Evolutionary conservation across 1,140 invertebrate species (phyloP).

Genomic region (Muscidifurax raptorellus): DNA sequence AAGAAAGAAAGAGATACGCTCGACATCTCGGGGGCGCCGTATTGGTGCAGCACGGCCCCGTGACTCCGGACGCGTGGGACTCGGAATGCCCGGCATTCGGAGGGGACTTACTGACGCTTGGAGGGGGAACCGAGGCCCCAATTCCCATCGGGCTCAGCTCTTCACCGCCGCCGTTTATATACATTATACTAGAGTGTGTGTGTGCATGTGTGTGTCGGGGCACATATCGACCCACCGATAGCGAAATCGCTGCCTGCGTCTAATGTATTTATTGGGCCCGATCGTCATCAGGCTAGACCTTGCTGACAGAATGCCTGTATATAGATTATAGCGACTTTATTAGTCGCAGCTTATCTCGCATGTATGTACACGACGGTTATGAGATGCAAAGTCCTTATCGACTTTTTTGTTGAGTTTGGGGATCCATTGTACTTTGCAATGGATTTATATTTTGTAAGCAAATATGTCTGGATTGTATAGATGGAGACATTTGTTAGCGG

Average conservation of each 20-base stretch:
- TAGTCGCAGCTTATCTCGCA: conserved; percentile 38
- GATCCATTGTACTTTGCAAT: no score
- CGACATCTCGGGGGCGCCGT: conserved; percentile 32
- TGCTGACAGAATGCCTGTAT: conserved; percentile 37
- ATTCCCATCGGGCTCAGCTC: conserved; percentile 47
- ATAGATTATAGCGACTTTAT: conserved; percentile 50
- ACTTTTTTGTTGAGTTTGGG: no score
- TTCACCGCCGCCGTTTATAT: neutral
- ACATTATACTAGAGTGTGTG: no score
- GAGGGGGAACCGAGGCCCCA: conserved; percentile 27
- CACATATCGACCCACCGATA: no score
- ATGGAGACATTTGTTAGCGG: no score
- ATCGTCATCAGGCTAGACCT: neutral
- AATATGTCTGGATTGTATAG: neutral
- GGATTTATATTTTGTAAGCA: no score
- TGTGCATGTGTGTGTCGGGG: neutral
- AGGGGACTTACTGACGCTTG: neutral
- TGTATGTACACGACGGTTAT: no score
- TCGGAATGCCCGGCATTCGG: conserved; percentile 48
- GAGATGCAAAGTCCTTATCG: no score
- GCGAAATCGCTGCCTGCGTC: neutral
- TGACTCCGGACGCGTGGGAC: conserved; percentile 50
- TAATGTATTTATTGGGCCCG: conserved; percentile 5
- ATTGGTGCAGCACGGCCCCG: conserved; percentile 41
- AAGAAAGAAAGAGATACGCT: neutral